phyloP scores from a whole-genome alignment of 2,888 invertebrate genomes.

The Heliothis peltigera region DNA sequence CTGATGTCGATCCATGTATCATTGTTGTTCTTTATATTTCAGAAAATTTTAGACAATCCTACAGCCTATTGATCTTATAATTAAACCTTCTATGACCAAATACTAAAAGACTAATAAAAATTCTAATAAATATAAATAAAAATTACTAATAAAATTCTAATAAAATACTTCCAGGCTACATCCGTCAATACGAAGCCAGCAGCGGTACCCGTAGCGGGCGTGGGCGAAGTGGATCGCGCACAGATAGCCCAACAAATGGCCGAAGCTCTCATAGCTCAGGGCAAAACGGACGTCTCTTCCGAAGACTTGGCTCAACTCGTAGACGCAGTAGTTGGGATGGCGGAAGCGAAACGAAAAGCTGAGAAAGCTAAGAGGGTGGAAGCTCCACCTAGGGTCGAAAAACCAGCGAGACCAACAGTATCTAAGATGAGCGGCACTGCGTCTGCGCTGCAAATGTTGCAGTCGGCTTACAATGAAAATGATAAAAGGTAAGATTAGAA shows the following conservation, averaged over 20 bases:
- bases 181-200: slow-evolving; percentile 76
- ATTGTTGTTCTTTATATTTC: too few species aligned
- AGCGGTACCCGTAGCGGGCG: slow-evolving; percentile 92
- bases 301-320: slow-evolving; percentile 94
- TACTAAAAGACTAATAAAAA: too few species aligned
- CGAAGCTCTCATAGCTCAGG: slow-evolving; percentile 93
- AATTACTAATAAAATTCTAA: too few species aligned
- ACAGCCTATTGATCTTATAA: too few species aligned
- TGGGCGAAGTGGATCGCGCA: slow-evolving; percentile 94
- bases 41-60: too few species aligned
- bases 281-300: slow-evolving; percentile 94
- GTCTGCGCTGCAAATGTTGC: slow-evolving; percentile 85
- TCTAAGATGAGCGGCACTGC: slow-evolving; percentile 65
- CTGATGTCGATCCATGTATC: too few species aligned
- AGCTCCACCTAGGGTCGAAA: slow-evolving; percentile 21
- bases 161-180: slow-evolving; percentile 22
- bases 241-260: slow-evolving; percentile 95
- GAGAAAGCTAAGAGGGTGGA: slow-evolving; percentile 64
- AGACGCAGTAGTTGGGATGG: slow-evolving; percentile 92
- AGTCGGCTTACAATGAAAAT: slow-evolving; percentile 85
- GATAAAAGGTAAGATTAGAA: slow-evolving; percentile 73
- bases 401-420: background rate
- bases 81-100: too few species aligned
- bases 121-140: too few species aligned
- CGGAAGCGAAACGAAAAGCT: slow-evolving; percentile 82